A percentile compares a stretch with the other conserved stretches of the same genome.
These are phyloP conservation scores for Ditylenchus weischeri DNA, from an alignment of 2,888 invertebrate species.

Conservation along the genomic window DNA sequence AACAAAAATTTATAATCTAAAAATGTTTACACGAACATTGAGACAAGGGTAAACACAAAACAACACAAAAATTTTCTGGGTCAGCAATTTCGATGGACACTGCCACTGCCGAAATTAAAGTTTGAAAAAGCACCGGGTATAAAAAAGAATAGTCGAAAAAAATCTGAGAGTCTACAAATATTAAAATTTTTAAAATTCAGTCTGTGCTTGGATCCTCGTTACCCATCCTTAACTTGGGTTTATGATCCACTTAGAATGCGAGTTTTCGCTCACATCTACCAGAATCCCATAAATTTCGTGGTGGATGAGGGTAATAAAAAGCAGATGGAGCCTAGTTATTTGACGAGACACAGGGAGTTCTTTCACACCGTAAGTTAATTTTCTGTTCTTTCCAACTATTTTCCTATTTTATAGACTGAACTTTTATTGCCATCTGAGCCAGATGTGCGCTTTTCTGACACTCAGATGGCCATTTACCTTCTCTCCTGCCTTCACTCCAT, in stretches of 20 bases:
- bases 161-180: too few species aligned
- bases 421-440: constrained; percentile 27
- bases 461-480: constrained; percentile 33
- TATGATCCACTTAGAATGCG: constrained; percentile 63
- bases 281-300: not conserved
- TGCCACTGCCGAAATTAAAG: too few species aligned
- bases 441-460: constrained; percentile 28
- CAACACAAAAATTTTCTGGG: too few species aligned
- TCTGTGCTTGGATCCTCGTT: constrained; percentile 74
- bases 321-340: constrained; percentile 23
- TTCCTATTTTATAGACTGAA: constrained; percentile 19
- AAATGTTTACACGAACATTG: too few species aligned
- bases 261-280: constrained; percentile 24
- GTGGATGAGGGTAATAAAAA: not conserved
- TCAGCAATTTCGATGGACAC: too few species aligned
- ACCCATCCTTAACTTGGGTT: constrained; percentile 84
- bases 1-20: too few species aligned
- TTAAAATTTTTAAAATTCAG: constrained; percentile 20
- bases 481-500: constrained; percentile 29
- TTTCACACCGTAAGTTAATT: constrained; percentile 13
- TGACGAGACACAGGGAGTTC: constrained; percentile 25
- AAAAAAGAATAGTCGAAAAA: not conserved
- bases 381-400: too few species aligned
- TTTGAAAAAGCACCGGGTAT: too few species aligned
- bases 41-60: too few species aligned